Conservation (phyloP, 2,797 vertebrate species). For the Cygnus olor region DNA sequence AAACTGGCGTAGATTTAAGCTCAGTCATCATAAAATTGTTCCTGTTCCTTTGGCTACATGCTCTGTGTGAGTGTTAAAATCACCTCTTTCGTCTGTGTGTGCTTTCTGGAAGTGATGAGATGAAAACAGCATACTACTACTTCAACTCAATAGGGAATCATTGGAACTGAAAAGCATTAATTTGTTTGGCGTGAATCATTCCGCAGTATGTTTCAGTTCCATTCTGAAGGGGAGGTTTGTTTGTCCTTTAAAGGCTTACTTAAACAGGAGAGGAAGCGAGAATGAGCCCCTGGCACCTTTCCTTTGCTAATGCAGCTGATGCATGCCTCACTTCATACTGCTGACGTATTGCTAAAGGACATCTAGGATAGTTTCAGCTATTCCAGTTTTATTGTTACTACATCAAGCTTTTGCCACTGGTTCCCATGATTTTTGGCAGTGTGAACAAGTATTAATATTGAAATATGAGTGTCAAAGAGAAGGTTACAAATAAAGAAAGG, state of each 20-base stretch:
- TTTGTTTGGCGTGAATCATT: constrained; percentile 46
- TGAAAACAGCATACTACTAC: constrained; percentile 29
- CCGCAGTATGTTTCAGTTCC: neutral
- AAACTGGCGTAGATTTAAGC: constrained; percentile 10
- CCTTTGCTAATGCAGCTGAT: neutral
- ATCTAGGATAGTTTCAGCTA: neutral
- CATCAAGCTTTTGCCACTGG: neutral
- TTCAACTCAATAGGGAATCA: constrained; percentile 50
- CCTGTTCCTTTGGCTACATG: neutral
- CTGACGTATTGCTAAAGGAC: neutral
- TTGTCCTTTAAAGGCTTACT: neutral
- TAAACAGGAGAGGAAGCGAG: neutral
- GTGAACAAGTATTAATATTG: neutral
- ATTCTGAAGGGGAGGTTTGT: neutral
- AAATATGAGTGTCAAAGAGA: neutral
- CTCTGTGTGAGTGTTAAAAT: constrained; percentile 23
- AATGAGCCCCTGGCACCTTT: neutral
- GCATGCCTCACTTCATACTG: neutral
- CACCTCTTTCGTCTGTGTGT: neutral
- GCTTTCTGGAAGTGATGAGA: constrained; percentile 40
- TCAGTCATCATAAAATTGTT: constrained; percentile 17
- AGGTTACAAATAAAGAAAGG: neutral
- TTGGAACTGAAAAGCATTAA: constrained; percentile 48
- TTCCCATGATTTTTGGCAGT: neutral
- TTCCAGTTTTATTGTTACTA: neutral